Conservation (phyloP, 2,888 invertebrate species). For the Drosophila subquinaria region DNA sequence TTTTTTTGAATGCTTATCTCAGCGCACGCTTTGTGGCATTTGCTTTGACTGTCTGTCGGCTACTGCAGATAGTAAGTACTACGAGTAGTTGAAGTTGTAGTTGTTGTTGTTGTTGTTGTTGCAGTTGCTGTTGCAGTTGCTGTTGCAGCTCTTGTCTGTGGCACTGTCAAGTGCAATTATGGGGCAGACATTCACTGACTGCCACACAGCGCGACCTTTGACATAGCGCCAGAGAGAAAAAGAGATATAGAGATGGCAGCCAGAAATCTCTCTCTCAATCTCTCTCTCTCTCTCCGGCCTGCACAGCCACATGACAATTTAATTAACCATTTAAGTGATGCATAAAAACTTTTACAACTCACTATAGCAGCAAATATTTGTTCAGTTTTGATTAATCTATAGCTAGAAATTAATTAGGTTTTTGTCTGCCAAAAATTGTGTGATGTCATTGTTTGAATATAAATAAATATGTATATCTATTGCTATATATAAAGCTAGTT, state of each 20-base stretch:
- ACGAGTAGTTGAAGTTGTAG: slow-evolving; percentile 26
- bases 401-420: slow-evolving; percentile 52
- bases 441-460: slow-evolving; percentile 53
- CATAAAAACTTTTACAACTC: slow-evolving; percentile 34
- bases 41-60: slow-evolving; percentile 61
- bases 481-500: slow-evolving; percentile 2
- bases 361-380: slow-evolving; percentile 13
- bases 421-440: slow-evolving; percentile 38
- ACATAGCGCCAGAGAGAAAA: slow-evolving; percentile 41
- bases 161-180: slow-evolving; percentile 79
- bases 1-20: slow-evolving; percentile 28
- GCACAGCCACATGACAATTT: slow-evolving; percentile 42
- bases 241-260: background rate
- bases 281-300: slow-evolving; percentile 2
- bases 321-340: slow-evolving; percentile 51
- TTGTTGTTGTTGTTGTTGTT: slow-evolving; percentile 43
- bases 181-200: slow-evolving; percentile 64
- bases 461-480: background rate
- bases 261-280: too few relatives aligned
- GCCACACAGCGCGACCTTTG: slow-evolving; percentile 60
- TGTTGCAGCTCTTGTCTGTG: slow-evolving; percentile 38
- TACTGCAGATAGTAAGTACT: slow-evolving; percentile 41
- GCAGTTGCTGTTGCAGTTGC: slow-evolving; percentile 28
- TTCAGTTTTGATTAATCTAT: slow-evolving; percentile 36
- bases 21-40: slow-evolving; percentile 62